Conservation (phyloP, 2,113 vertebrate species). For the Otus sunia region DNA sequence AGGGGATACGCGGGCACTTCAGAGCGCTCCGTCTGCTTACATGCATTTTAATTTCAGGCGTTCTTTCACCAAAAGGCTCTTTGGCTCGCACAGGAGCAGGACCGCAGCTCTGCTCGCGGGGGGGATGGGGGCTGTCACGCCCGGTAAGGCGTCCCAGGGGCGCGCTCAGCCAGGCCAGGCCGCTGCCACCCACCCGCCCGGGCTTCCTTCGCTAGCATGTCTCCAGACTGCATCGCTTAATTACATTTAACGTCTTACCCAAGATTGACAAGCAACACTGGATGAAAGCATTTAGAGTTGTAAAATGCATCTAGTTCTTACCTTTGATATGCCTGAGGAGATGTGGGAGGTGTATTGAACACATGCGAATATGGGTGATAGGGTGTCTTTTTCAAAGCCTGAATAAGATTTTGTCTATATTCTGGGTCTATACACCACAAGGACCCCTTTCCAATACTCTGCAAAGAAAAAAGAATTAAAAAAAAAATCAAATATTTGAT, state of each 20-base stretch:
- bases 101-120: neutral
- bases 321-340: conserved; percentile 96
- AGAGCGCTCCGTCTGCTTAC: neutral
- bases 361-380: conserved; percentile 94
- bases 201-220: neutral
- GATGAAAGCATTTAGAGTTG: conserved; percentile 20
- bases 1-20: neutral
- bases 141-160: no score
- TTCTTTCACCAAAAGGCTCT: neutral
- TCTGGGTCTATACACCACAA: conserved; percentile 99
- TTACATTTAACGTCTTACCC: neutral
- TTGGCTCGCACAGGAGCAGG: accelerated
- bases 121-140: no score
- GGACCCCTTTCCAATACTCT: conserved; percentile 99
- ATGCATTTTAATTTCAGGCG: accelerated
- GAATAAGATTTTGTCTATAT: conserved; percentile 99
- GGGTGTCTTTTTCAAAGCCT: conserved; percentile 99
- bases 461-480: conserved; percentile 70
- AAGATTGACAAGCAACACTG: neutral
- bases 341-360: conserved; percentile 87
- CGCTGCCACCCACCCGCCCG: accelerated
- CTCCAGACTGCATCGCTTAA: neutral
- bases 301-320: conserved; percentile 73
- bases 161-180: neutral
- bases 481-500: conserved; percentile 27